Conservation (phyloP, 2,113 vertebrate genomes). For the Eulemur rufifrons region DNA sequence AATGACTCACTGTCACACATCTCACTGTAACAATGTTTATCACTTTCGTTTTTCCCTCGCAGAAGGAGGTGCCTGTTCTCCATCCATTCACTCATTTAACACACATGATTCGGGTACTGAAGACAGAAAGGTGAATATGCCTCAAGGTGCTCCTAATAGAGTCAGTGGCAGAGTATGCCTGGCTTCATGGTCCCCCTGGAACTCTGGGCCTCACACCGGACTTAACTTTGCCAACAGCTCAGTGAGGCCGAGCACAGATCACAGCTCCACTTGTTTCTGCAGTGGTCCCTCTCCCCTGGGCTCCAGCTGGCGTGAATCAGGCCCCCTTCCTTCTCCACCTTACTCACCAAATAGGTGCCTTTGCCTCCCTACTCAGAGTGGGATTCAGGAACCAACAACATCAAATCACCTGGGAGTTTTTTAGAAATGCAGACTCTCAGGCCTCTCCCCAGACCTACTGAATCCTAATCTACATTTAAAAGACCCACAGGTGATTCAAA, state of each 20-base stretch:
- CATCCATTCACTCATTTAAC: not conserved
- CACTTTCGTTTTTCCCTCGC: no score
- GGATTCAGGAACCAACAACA: not conserved
- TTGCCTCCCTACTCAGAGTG: not conserved
- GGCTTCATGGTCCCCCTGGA: not conserved
- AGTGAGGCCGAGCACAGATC: not conserved
- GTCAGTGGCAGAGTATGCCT: accelerated
- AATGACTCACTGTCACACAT: accelerated
- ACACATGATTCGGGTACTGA: not conserved
- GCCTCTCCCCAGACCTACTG: no score
- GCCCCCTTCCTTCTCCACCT: not conserved
- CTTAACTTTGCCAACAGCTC: not conserved
- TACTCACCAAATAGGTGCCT: not conserved
- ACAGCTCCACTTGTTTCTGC: not conserved
- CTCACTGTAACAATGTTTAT: no score
- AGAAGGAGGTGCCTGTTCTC: not conserved
- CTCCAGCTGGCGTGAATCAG: not conserved
- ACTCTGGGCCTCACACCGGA: not conserved
- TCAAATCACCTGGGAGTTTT: not conserved
- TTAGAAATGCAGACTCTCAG: not conserved
- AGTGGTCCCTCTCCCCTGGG: accelerated
- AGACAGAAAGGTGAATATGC: not conserved
- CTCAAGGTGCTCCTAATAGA: not conserved
- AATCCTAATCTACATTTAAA: not conserved
- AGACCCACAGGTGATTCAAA: not conserved